A percentile compares a stretch with the other conserved stretches of the same genome.
phyloP scores from a whole-genome alignment of 2,797 vertebrate genomes.

The Scolopax rusticola region DNA sequence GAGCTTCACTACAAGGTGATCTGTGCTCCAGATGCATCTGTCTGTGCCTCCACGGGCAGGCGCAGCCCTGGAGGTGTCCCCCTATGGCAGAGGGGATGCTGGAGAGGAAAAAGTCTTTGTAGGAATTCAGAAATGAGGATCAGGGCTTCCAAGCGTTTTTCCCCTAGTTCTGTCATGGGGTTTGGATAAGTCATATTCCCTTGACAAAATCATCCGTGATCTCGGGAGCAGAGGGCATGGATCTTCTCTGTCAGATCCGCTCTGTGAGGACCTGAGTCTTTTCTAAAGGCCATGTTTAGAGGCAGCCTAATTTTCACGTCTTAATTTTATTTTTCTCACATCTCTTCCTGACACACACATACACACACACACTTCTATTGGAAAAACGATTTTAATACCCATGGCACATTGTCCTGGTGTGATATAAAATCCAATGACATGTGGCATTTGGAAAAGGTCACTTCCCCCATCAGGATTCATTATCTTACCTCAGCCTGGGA shows the following conservation, averaged over 20 bases:
- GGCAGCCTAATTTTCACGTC: conserved; percentile 53
- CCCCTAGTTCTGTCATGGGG: not conserved
- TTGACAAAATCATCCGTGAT: not conserved
- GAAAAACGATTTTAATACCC: conserved; percentile 98
- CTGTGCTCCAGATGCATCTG: not conserved
- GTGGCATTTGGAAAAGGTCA: conserved; percentile 99
- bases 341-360: conserved; percentile 70
- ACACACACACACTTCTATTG: conserved; percentile 89
- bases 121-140: not conserved
- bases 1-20: not conserved
- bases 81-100: not conserved
- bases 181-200: not conserved
- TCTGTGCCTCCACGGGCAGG: accelerated
- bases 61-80: not conserved
- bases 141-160: not conserved
- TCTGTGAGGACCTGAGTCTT: not conserved
- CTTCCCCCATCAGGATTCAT: conserved; percentile 89
- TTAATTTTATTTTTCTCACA: conserved; percentile 90
- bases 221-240: not conserved
- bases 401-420: conserved; percentile 98
- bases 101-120: not conserved
- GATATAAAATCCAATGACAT: conserved; percentile 99
- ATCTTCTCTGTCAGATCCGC: not conserved
- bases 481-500: conserved; percentile 78
- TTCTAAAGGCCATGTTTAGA: conserved; percentile 2